Base-by-base conservation (phyloP, 2,113 vertebrate genomes). In the Sander vitreus region DNA sequence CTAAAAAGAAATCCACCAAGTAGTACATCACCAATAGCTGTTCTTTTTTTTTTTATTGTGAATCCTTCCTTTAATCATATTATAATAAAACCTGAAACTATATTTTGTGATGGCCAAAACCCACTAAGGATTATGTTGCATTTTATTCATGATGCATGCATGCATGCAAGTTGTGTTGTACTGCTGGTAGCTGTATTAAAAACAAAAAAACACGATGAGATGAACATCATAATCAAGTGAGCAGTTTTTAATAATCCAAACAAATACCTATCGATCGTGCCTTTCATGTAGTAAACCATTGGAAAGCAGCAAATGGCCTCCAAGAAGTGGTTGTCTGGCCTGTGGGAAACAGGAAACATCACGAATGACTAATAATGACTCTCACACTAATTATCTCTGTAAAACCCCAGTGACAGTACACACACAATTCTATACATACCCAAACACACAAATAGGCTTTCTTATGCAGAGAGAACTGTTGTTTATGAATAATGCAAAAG, bases 301-400 rank as follows among this genome's bases (percentile, higher is more conserved):
- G 98, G 98, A 93, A 99, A 99, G 96, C 98, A 99, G 96, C 97
- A 99, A 93, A 99, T 99, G 94, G 98, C 98, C 96, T 99, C 98
- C 93, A 99, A 96, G 96, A 99, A 99, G 95, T 99, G 97, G 95
- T 98, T 97, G 96, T 99, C 97, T 94, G 98, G 98, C 95, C 98
- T 99, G 96, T 76, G 91, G 94, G 93, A 94, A 81, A 90, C 23
- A 81, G 63, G 67, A 90, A 91, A 88, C 48, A 74, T 54, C 33
- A 73, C n/a, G 25, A 72, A 47, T 59, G 76, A 86, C n/a, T n/a
- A n/a, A n/a, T n/a, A n/a, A n/a, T n/a, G 9, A 51, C 73, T 47
- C 78, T 53, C 33, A 64, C 5, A 27, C n/a, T 77, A 48, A 88
- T 85, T 54, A 78, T 47, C 45, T 68, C 18, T 16, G 18, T 4